Percentiles rank a stretch among this genome's conserved stretches.
These are phyloP conservation scores for Ophioderma brevispina DNA, from an alignment of 35 echinoderm and acorn worm species.

Conservation along the genomic window DNA sequence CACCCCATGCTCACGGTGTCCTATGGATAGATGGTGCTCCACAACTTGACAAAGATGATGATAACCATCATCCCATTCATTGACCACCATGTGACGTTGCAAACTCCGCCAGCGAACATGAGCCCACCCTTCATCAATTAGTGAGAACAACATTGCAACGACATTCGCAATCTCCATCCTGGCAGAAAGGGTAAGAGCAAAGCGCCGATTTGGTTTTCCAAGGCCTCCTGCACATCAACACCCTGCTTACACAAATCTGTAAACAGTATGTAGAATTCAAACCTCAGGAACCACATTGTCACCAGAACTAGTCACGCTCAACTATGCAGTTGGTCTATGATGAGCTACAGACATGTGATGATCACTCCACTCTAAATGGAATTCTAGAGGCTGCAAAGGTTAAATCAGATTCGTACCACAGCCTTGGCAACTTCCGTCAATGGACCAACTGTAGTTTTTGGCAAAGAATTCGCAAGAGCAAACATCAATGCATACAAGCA, in stretches of 20 bases:
- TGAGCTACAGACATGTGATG: background rate
- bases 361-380: background rate
- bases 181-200: constrained; percentile 18
- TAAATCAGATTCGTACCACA: constrained; percentile 12
- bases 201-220: constrained; percentile 27
- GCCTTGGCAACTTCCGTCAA: background rate
- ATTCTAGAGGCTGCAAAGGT: background rate
- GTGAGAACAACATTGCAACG: constrained; percentile 52
- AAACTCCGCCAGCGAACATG: constrained; percentile 37
- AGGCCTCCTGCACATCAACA: background rate
- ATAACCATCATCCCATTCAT: constrained; percentile 32
- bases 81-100: constrained; percentile 60
- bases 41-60: constrained; percentile 20
- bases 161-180: constrained; percentile 42
- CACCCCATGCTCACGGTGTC: constrained; percentile 52
- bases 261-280: background rate
- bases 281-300: too few species aligned
- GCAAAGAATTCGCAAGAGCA: constrained; percentile 22
- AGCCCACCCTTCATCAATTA: constrained; percentile 33
- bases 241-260: background rate
- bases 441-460: constrained; percentile 43
- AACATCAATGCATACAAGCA: constrained; percentile 44
- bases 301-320: too few species aligned
- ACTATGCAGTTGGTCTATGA: background rate
- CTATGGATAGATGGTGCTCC: constrained; percentile 68